phyloP scores from a whole-genome alignment of 2,113 vertebrate genomes.

The Platanista minor region DNA sequence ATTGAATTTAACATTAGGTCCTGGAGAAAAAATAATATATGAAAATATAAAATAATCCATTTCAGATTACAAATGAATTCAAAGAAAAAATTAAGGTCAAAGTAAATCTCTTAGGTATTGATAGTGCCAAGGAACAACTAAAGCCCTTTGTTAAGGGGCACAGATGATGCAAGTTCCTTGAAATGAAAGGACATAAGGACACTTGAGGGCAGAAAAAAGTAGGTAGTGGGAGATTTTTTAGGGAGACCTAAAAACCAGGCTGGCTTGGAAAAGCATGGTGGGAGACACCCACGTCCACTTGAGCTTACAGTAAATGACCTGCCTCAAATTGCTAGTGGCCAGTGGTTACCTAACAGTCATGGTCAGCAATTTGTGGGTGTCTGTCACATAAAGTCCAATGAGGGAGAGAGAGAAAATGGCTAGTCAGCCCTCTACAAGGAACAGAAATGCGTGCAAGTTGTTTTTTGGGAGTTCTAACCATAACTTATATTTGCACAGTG shows the following conservation, averaged over 20 bases:
- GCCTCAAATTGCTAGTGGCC: conserved; percentile 65
- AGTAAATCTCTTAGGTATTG: neutral
- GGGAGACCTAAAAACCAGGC: conserved; percentile 25
- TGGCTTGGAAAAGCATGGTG: conserved; percentile 34
- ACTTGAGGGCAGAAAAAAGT: conserved; percentile 35
- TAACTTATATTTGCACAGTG: neutral
- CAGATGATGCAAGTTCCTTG: conserved; percentile 37
- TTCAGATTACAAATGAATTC: conserved; percentile 37
- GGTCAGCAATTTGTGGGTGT: conserved; percentile 64
- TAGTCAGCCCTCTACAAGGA: conserved; percentile 39
- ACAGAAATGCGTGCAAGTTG: conserved; percentile 10
- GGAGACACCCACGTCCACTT: conserved; percentile 53
- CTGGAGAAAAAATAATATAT: neutral
- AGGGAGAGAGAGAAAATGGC: conserved; percentile 37
- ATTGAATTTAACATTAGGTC: conserved; percentile 33
- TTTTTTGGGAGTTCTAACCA: neutral
- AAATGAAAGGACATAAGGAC: conserved; percentile 35
- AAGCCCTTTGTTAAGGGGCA: neutral
- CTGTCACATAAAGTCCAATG: conserved; percentile 48
- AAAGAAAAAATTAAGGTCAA: conserved; percentile 10
- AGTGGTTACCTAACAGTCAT: conserved; percentile 50
- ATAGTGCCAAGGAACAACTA: neutral
- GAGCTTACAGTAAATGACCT: conserved; percentile 69
- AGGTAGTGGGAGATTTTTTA: conserved; percentile 27
- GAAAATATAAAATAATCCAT: conserved; percentile 28